Evolutionary conservation across 2,888 invertebrate genomes (phyloP).

Genomic region (Drosophila barbarae): DNA sequence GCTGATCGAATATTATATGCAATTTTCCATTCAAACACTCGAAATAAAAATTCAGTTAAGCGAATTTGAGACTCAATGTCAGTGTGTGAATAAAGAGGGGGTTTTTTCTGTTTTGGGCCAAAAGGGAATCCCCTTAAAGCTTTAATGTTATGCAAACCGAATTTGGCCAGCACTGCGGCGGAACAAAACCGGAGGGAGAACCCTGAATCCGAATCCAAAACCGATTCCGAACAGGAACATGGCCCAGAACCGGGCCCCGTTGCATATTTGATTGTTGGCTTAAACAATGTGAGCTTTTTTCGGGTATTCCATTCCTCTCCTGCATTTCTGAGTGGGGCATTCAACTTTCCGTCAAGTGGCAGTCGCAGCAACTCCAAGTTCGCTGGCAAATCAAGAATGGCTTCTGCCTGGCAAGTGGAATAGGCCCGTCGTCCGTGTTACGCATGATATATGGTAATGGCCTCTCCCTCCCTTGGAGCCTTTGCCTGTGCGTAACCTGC

Average conservation of each 20-base stretch:
- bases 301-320: slow-evolving; percentile 30
- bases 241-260: slow-evolving; percentile 21
- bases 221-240: slow-evolving; percentile 1
- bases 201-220: background rate
- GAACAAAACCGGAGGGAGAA: slow-evolving; percentile 5
- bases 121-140: slow-evolving; percentile 29
- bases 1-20: slow-evolving; percentile 30
- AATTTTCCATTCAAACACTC: slow-evolving; percentile 23
- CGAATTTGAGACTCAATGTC: slow-evolving; percentile 22
- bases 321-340: slow-evolving; percentile 45
- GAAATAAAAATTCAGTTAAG: slow-evolving; percentile 13
- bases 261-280: slow-evolving; percentile 65
- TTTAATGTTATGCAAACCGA: slow-evolving; percentile 63
- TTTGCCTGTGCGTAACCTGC: slow-evolving; percentile 22
- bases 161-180: slow-evolving; percentile 40
- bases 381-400: slow-evolving; percentile 37
- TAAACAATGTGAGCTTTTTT: slow-evolving; percentile 54
- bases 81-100: background rate
- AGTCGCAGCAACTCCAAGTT: slow-evolving; percentile 37
- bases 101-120: background rate
- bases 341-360: slow-evolving; percentile 42
- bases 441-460: slow-evolving; percentile 72
- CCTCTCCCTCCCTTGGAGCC: slow-evolving; percentile 3
- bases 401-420: slow-evolving; percentile 59
- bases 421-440: slow-evolving; percentile 52